Percentiles rank a stretch among this genome's conserved stretches.
Evolutionary conservation across 1,140 invertebrate genomes (phyloP).

Genomic region (Sinella curviseta): DNA sequence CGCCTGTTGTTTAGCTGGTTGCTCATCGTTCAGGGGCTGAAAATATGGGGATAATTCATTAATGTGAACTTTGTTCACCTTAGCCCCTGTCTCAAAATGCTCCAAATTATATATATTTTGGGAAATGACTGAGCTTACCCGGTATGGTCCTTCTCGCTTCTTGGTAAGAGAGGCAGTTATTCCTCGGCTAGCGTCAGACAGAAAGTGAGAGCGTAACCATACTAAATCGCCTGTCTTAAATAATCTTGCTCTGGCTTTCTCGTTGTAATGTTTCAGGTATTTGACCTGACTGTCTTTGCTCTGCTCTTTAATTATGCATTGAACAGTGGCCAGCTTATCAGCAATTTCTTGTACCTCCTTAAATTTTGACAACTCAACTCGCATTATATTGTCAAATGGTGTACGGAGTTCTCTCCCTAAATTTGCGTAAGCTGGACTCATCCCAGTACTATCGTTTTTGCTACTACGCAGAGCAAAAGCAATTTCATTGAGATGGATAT

Average conservation of each 20-base stretch:
- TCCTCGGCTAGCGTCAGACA: constrained; percentile 27
- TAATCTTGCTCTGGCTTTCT: background rate
- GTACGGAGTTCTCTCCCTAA: constrained; percentile 52
- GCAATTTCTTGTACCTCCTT: background rate
- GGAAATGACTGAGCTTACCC: background rate
- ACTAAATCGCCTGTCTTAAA: constrained; percentile 29
- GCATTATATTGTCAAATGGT: constrained; percentile 33
- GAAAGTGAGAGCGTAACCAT: constrained; percentile 26
- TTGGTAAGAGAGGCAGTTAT: background rate
- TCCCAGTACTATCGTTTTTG: constrained; percentile 51
- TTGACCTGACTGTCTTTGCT: background rate
- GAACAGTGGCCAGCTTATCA: background rate
- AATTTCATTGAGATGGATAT: constrained; percentile 52
- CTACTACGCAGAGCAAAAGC: constrained; percentile 56
- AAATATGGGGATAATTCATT: background rate
- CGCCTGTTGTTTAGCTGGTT: background rate
- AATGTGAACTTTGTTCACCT: background rate
- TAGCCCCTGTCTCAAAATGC: background rate
- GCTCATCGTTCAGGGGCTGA: background rate
- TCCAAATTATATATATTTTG: constrained; percentile 15
- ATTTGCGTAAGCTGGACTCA: constrained; percentile 53
- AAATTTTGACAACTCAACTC: background rate
- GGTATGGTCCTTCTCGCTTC: constrained; percentile 32
- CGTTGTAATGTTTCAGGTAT: background rate
- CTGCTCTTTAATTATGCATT: background rate